Evolutionary conservation across 2,113 vertebrate genomes (phyloP).

Genomic region (Pangasianodon hypophthalmus): DNA sequence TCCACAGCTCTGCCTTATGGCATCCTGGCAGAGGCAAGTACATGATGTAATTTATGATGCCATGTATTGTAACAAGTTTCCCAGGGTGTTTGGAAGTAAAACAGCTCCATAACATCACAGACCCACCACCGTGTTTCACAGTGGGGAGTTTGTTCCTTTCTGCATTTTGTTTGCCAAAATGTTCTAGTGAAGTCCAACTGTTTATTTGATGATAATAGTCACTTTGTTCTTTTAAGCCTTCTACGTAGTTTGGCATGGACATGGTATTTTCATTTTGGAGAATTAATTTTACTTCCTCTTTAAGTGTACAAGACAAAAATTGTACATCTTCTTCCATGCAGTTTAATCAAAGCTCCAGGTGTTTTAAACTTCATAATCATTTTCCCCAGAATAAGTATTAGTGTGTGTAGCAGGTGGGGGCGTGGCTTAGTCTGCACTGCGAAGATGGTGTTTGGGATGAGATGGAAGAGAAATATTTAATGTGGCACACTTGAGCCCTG

Average conservation of each 20-base stretch:
- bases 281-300: background rate
- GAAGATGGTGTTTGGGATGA: background rate
- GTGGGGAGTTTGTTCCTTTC: background rate
- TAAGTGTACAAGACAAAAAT: background rate
- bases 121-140: background rate
- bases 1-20: background rate
- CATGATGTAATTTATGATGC: background rate
- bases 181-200: background rate
- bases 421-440: background rate
- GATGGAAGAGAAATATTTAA: background rate
- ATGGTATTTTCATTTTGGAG: background rate
- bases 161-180: background rate
- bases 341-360: background rate
- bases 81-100: background rate
- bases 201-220: background rate
- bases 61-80: background rate
- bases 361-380: background rate
- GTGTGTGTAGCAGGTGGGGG: background rate
- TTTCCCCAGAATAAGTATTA: background rate
- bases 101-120: background rate
- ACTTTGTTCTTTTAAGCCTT: slow-evolving; percentile 1
- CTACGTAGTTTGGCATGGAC: background rate
- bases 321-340: background rate
- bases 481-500: background rate
- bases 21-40: background rate